These are phyloP conservation scores for Bombyx mandarina DNA, from an alignment of 1,140 invertebrate genomes.

Conservation along the genomic window DNA sequence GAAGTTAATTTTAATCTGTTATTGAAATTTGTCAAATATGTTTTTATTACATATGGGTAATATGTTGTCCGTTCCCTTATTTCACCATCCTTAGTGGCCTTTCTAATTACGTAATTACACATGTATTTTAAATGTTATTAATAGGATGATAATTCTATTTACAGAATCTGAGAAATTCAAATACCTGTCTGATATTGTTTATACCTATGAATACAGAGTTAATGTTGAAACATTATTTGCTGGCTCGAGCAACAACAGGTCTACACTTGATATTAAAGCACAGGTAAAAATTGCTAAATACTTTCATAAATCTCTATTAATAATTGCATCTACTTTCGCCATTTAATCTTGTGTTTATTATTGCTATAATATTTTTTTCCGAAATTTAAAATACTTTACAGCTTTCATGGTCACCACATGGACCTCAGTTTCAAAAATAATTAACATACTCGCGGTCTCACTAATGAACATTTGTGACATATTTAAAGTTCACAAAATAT, in stretches of 20 bases:
- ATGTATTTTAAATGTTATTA: conserved; percentile 1
- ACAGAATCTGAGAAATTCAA: conserved; percentile 74
- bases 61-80: no score
- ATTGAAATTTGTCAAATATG: no score
- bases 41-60: no score
- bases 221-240: conserved; percentile 76
- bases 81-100: background rate
- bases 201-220: conserved; percentile 77
- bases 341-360: background rate
- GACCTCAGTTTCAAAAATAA: background rate
- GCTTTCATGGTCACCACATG: no score
- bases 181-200: conserved; percentile 71
- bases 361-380: background rate
- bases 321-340: background rate
- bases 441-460: background rate
- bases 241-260: conserved; percentile 77
- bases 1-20: no score
- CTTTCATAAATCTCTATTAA: background rate
- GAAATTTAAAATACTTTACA: background rate
- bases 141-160: conserved; percentile 25
- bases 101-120: background rate
- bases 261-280: conserved; percentile 74
- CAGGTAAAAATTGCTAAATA: conserved; percentile 41
- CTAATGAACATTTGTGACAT: background rate
- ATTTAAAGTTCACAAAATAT: background rate